These are phyloP conservation scores for Labeo rohita DNA, from an alignment of 2,113 vertebrate genomes.

Conservation along the genomic window DNA sequence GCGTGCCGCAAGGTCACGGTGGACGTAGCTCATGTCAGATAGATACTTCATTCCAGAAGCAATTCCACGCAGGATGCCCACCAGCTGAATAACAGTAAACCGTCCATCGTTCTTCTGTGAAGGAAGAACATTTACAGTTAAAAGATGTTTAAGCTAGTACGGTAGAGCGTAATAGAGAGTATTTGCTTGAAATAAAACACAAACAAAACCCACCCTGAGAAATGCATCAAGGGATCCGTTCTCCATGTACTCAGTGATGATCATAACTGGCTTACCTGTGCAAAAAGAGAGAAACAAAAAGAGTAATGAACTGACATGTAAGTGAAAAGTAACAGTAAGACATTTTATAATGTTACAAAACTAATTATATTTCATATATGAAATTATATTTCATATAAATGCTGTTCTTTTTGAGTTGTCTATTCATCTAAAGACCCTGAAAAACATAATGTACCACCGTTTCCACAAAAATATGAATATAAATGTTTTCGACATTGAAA, in stretches of 20 bases:
- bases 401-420: background rate
- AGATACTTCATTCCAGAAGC: conserved; percentile 98
- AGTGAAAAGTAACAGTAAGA: background rate
- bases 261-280: conserved; percentile 96
- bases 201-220: conserved; percentile 84
- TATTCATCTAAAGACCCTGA: background rate
- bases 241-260: conserved; percentile 99
- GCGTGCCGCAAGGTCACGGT: conserved; percentile 92
- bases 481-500: background rate
- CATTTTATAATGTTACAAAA: background rate
- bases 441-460: background rate
- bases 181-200: background rate
- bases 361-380: background rate
- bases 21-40: conserved; percentile 98
- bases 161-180: background rate
- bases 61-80: conserved; percentile 96
- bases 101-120: conserved; percentile 94
- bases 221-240: conserved; percentile 97
- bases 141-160: background rate
- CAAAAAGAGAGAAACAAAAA: background rate
- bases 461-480: background rate
- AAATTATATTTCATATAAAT: background rate
- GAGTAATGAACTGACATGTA: background rate
- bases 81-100: conserved; percentile 96
- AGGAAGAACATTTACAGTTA: background rate